Evolutionary conservation across 1,140 invertebrate genomes (phyloP).

Genomic region (Hesperophylax magnus): DNA sequence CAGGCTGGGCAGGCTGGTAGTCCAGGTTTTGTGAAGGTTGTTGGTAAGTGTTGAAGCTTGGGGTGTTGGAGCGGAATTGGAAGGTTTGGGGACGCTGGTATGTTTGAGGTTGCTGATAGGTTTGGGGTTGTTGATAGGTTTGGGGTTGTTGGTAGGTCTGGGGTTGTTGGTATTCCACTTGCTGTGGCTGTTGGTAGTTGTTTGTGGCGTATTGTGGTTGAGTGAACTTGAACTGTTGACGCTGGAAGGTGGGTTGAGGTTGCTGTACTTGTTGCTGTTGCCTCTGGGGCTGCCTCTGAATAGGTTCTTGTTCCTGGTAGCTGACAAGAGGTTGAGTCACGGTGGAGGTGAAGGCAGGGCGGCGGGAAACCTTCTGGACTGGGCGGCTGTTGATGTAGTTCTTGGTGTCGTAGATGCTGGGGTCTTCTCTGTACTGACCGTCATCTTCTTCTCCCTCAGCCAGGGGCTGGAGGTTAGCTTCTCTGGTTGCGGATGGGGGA

Average conservation of each 20-base stretch:
- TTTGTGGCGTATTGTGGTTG: constrained; percentile 44
- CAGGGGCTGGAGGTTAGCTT: constrained; percentile 64
- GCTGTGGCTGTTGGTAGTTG: constrained; percentile 43
- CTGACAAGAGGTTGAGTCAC: constrained; percentile 63
- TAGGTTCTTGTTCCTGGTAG: constrained; percentile 50
- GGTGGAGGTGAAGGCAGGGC: constrained; percentile 49
- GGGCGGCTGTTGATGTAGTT: constrained; percentile 60
- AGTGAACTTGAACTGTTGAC: constrained; percentile 24
- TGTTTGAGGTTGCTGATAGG: constrained; percentile 27
- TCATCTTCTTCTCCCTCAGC: constrained; percentile 81
- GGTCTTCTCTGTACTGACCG: constrained; percentile 87
- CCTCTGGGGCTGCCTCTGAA: constrained; percentile 54
- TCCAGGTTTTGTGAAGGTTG: constrained; percentile 59
- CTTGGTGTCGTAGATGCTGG: constrained; percentile 77
- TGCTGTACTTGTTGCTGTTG: constrained; percentile 57
- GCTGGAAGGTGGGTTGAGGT: constrained; percentile 54
- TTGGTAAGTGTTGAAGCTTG: constrained; percentile 58
- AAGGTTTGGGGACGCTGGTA: constrained; percentile 41
- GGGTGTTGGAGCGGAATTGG: constrained; percentile 1
- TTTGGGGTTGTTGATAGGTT: constrained; percentile 57
- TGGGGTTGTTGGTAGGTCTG: constrained; percentile 57
- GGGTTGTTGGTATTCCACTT: constrained; percentile 16
- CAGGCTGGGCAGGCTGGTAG: constrained; percentile 54
- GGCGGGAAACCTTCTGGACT: constrained; percentile 22
- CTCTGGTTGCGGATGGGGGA: constrained; percentile 76